Percentiles rank a stretch among this genome's conserved stretches.
Conservation (phyloP, 1,140 invertebrate genomes). For the Rhopalosiphum padi region DNA sequence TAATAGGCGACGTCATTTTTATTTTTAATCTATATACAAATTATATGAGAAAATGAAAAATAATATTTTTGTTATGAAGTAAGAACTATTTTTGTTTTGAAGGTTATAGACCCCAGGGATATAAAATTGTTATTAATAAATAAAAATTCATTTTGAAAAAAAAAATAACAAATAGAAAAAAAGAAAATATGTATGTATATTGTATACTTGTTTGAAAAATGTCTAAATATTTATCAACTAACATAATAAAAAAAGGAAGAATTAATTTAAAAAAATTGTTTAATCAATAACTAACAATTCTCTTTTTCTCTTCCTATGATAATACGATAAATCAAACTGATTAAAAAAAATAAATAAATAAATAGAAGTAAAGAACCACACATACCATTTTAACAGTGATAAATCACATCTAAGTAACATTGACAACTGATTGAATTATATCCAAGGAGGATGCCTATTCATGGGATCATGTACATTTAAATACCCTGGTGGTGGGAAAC, state of each 20-base stretch:
- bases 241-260: not conserved
- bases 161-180: not conserved
- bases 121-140: not conserved
- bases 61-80: not conserved
- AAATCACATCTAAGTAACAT: conserved; percentile 44
- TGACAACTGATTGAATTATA: conserved; percentile 58
- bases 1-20: not conserved
- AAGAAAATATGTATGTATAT: not conserved
- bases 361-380: not conserved
- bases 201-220: not conserved
- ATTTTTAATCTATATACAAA: not conserved
- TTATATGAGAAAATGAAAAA: not conserved
- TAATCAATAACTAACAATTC: not conserved
- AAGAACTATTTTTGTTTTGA: not conserved
- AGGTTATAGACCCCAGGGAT: not conserved
- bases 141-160: not conserved
- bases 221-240: not conserved
- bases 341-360: not conserved
- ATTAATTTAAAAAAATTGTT: too few relatives aligned
- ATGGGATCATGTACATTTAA: conserved; percentile 73
- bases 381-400: not conserved
- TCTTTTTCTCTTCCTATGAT: not conserved
- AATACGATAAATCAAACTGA: not conserved
- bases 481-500: conserved; percentile 68
- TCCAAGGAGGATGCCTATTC: conserved; percentile 67